Evolutionary conservation across 1,140 invertebrate genomes (phyloP).

Genomic region (Chrysoperla carnea): DNA sequence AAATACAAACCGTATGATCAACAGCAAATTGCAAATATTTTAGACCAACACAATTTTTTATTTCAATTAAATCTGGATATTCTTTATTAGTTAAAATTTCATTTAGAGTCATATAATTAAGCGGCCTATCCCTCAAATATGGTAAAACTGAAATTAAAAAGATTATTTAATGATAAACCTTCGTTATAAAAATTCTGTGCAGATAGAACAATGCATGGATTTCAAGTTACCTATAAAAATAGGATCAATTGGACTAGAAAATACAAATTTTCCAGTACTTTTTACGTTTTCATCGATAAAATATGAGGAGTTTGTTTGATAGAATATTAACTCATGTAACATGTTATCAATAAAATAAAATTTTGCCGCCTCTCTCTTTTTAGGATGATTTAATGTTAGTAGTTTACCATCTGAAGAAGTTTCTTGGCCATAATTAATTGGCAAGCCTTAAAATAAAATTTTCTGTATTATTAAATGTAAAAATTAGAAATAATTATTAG

Average conservation of each 20-base stretch:
- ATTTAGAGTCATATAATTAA: conserved; percentile 45
- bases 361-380: conserved; percentile 34
- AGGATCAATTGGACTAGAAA: conserved; percentile 52
- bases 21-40: conserved; percentile 38
- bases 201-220: background rate
- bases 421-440: background rate
- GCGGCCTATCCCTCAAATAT: conserved; percentile 32
- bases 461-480: background rate
- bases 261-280: conserved; percentile 52
- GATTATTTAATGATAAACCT: background rate
- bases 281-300: conserved; percentile 50
- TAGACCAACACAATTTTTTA: conserved; percentile 22
- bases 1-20: conserved; percentile 37
- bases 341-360: conserved; percentile 36
- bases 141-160: conserved; percentile 29
- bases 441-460: background rate
- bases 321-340: conserved; percentile 46
- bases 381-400: conserved; percentile 44
- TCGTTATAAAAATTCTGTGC: background rate
- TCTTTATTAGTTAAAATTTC: conserved; percentile 43
- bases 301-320: conserved; percentile 48
- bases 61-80: conserved; percentile 34
- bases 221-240: conserved; percentile 37
- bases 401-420: background rate
- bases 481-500: background rate